These are phyloP conservation scores for Poecilia picta DNA, from an alignment of 2,797 vertebrate genomes.

Conservation along the genomic window DNA sequence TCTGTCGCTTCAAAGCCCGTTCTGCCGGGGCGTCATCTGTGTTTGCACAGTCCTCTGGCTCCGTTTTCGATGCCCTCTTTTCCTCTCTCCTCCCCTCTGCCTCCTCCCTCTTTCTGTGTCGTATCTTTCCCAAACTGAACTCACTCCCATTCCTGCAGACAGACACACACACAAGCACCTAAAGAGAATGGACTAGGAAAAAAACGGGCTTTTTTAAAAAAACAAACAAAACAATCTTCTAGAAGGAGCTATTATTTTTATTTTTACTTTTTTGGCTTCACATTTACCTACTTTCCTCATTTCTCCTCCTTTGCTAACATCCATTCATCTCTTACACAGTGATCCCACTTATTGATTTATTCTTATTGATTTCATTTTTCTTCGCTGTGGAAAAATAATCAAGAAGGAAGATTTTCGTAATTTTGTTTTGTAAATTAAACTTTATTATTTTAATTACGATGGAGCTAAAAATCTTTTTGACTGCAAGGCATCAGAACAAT, in stretches of 20 bases:
- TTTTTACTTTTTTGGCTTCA: conserved; percentile 30
- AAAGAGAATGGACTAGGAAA: conserved; percentile 72
- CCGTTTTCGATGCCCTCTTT: conserved; percentile 31
- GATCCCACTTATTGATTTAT: conserved; percentile 55
- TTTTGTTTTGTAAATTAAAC: conserved; percentile 34
- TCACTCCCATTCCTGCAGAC: conserved; percentile 56
- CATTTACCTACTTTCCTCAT: conserved; percentile 36
- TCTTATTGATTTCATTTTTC: conserved; percentile 31
- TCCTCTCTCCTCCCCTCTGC: conserved; percentile 29
- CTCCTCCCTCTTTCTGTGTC: conserved; percentile 32
- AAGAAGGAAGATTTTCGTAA: conserved; percentile 26
- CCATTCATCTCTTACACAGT: conserved; percentile 27
- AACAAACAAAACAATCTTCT: conserved; percentile 11
- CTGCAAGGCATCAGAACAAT: conserved; percentile 49
- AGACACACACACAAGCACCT: conserved; percentile 73
- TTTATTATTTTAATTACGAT: conserved; percentile 27
- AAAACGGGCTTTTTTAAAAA: conserved; percentile 26
- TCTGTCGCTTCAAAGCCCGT: conserved; percentile 27
- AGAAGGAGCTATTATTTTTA: conserved; percentile 46
- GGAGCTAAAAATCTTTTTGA: conserved; percentile 32
- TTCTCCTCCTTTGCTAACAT: conserved; percentile 16
- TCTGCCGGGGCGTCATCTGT: conserved; percentile 66
- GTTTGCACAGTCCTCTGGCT: conserved; percentile 44
- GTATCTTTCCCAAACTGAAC: conserved; percentile 56
- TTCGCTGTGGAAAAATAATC: conserved; percentile 33